These are phyloP conservation scores for Seriola dumerili DNA, from an alignment of 2,113 vertebrate species.

Conservation along the genomic window DNA sequence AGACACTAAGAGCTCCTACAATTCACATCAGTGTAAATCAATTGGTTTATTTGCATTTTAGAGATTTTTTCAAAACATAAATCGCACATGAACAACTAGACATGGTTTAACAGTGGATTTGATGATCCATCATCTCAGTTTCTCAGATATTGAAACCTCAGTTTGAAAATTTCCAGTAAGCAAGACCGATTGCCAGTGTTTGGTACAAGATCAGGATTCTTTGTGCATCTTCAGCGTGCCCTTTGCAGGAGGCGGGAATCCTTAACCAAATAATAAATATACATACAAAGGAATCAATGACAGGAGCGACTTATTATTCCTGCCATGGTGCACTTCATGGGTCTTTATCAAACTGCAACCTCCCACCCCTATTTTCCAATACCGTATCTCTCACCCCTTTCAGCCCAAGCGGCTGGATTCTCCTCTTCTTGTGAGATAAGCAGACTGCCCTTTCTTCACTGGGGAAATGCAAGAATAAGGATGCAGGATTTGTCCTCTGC, in stretches of 20 bases:
- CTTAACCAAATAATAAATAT: constrained; percentile 41
- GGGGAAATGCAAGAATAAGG: constrained; percentile 70
- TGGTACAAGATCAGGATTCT: constrained; percentile 41
- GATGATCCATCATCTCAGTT: constrained; percentile 2
- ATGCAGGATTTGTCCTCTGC: constrained; percentile 73
- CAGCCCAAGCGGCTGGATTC: constrained; percentile 61
- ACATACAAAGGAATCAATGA: constrained; percentile 61
- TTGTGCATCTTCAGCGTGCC: constrained; percentile 26
- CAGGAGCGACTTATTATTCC: constrained; percentile 70
- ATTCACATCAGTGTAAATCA: constrained; percentile 4
- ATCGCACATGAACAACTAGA: background rate
- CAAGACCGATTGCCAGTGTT: background rate
- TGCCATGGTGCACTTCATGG: constrained; percentile 57
- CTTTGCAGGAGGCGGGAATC: constrained; percentile 46
- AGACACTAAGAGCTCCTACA: background rate
- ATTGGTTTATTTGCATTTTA: constrained; percentile 7
- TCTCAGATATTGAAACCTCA: background rate
- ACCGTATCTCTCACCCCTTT: constrained; percentile 60
- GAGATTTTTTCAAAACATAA: constrained; percentile 1
- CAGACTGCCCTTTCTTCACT: constrained; percentile 73
- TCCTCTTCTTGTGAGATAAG: constrained; percentile 72
- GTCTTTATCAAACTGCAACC: constrained; percentile 73
- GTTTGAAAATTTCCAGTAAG: background rate
- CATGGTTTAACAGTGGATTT: background rate
- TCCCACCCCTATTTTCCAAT: constrained; percentile 63